Evolutionary conservation across 2,797 vertebrate genomes (phyloP).

Genomic region (Helicolenus hilgendorfi): DNA sequence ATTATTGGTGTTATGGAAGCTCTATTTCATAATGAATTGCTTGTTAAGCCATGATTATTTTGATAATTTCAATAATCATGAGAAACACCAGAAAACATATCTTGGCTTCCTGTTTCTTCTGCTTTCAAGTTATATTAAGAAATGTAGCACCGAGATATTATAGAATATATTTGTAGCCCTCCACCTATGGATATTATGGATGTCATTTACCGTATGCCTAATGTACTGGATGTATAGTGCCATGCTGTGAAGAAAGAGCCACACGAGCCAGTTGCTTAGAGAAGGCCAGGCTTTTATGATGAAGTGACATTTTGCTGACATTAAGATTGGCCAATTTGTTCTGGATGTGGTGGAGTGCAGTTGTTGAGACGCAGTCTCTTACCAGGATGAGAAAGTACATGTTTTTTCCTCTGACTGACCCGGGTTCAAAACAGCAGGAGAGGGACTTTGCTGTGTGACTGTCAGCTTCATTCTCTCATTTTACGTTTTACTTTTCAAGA

Average conservation of each 20-base stretch:
- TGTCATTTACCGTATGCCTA: slow-evolving; percentile 85
- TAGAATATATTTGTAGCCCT: slow-evolving; percentile 70
- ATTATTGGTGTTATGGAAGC: slow-evolving; percentile 21
- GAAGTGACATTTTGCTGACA: slow-evolving; percentile 93
- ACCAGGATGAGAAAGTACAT: slow-evolving; percentile 80
- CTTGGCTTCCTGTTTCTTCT: slow-evolving; percentile 2
- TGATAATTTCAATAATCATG: slow-evolving; percentile 11
- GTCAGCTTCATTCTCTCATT: slow-evolving; percentile 41
- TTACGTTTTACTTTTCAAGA: slow-evolving; percentile 22
- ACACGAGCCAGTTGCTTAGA: slow-evolving; percentile 78
- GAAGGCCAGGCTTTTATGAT: slow-evolving; percentile 90
- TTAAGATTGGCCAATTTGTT: slow-evolving; percentile 93
- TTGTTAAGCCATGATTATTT: slow-evolving; percentile 19
- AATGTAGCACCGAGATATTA: slow-evolving; percentile 34
- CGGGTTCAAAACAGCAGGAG: slow-evolving; percentile 73
- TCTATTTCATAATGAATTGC: slow-evolving; percentile 4
- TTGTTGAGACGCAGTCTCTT: slow-evolving; percentile 84
- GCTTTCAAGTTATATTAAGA: slow-evolving; percentile 24
- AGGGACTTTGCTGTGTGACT: slow-evolving; percentile 53
- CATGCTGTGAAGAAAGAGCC: slow-evolving; percentile 88
- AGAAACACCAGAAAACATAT: slow-evolving; percentile 4
- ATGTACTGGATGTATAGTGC: slow-evolving; percentile 88
- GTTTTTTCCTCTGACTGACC: slow-evolving; percentile 75
- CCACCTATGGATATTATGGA: slow-evolving; percentile 84
- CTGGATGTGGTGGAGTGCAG: slow-evolving; percentile 87